Percentiles rank a stretch among this genome's conserved stretches.
Evolutionary conservation across 2,113 vertebrate genomes (phyloP).

Genomic region (Mionectes macconnelli): DNA sequence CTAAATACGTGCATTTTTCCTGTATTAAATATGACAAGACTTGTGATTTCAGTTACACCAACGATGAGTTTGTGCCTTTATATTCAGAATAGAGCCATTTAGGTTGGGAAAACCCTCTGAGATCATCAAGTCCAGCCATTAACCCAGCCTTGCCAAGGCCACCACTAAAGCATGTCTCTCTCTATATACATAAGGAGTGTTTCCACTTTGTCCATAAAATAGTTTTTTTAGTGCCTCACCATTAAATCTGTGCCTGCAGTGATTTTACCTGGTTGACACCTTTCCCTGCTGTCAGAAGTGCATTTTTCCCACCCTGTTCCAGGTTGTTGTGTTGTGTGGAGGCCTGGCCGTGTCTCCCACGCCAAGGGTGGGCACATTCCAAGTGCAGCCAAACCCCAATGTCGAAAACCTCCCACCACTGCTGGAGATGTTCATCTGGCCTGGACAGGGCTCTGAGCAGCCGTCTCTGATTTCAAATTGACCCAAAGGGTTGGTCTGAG

Average conservation of each 20-base stretch:
- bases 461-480: neutral
- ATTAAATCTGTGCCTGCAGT: neutral
- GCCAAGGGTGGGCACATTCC: neutral
- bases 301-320: neutral
- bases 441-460: neutral
- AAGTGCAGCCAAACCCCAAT: neutral
- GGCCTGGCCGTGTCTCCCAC: fast-evolving
- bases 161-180: neutral
- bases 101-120: neutral
- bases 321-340: neutral
- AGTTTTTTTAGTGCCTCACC: neutral
- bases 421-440: neutral
- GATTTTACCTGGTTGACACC: neutral
- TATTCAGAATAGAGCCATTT: neutral
- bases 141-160: neutral
- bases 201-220: neutral
- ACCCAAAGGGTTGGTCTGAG: neutral
- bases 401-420: neutral
- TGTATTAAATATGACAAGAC: too few relatives aligned
- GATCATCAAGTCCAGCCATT: neutral
- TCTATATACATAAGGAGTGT: neutral
- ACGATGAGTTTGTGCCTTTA: neutral
- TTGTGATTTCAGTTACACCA: neutral
- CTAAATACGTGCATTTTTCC: neutral
- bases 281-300: neutral